phyloP scores from a whole-genome alignment of 2,888 invertebrate species.

The Galeruca laticollis region DNA sequence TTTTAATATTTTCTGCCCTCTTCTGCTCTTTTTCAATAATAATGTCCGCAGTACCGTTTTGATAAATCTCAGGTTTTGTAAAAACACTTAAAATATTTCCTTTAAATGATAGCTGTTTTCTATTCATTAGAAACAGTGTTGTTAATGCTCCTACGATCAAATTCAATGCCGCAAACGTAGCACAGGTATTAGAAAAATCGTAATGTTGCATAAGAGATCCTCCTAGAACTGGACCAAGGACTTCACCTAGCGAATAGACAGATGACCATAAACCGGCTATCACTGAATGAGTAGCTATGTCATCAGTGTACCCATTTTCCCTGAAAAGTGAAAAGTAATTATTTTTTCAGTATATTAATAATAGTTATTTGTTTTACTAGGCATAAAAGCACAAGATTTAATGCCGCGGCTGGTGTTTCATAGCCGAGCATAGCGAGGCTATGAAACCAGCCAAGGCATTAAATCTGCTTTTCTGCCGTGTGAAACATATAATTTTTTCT shows the following conservation, averaged over 20 bases:
- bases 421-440: no score
- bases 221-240: conserved; percentile 76
- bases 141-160: conserved; percentile 66
- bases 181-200: conserved; percentile 77
- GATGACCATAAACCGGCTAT: conserved; percentile 83
- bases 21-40: conserved; percentile 25
- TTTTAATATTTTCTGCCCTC: conserved; percentile 28
- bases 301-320: conserved; percentile 75
- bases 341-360: neutral
- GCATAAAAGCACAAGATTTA: no score
- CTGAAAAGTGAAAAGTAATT: conserved; percentile 64
- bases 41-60: conserved; percentile 15
- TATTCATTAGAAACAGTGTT: conserved; percentile 50
- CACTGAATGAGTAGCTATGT: conserved; percentile 77
- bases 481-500: no score
- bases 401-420: no score
- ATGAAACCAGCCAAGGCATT: no score
- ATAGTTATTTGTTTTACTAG: no score
- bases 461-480: no score
- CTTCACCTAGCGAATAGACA: conserved; percentile 80
- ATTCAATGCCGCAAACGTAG: conserved; percentile 73
- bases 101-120: conserved; percentile 25
- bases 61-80: conserved; percentile 24
- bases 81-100: conserved; percentile 30
- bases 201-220: conserved; percentile 74